phyloP scores from a whole-genome alignment of 1,140 invertebrate species.

The Drosophila biarmipes region DNA sequence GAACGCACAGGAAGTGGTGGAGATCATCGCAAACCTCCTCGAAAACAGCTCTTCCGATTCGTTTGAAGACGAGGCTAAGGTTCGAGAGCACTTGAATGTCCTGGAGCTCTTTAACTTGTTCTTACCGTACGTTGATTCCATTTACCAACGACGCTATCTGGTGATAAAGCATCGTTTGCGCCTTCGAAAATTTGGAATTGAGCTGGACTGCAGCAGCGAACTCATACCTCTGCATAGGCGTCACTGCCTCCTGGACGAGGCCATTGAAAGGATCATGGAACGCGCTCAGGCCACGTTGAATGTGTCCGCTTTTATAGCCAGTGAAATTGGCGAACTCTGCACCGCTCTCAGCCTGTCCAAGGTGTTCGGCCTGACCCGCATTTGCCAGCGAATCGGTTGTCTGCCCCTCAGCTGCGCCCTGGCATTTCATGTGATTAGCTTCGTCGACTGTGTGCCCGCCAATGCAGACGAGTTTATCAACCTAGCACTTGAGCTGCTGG shows the following conservation, averaged over 20 bases:
- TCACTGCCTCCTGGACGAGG: slow-evolving; percentile 54
- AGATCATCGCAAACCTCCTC: slow-evolving; percentile 59
- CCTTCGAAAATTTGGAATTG: slow-evolving; percentile 60
- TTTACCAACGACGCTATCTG: slow-evolving; percentile 49
- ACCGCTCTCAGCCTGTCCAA: slow-evolving; percentile 52
- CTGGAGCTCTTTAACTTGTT: slow-evolving; percentile 72
- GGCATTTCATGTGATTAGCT: slow-evolving; percentile 63
- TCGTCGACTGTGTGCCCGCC: slow-evolving; percentile 54
- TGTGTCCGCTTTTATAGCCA: slow-evolving; percentile 63
- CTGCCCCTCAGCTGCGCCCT: slow-evolving; percentile 70
- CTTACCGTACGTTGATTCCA: slow-evolving; percentile 39
- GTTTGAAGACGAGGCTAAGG: slow-evolving; percentile 35
- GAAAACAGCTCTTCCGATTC: slow-evolving; percentile 36
- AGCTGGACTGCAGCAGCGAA: slow-evolving; percentile 45
- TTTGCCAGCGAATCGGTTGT: slow-evolving; percentile 67
- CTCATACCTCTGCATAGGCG: slow-evolving; percentile 49
- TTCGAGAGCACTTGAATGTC: slow-evolving; percentile 55
- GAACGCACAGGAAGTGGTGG: slow-evolving; percentile 43
- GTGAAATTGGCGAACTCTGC: slow-evolving; percentile 64
- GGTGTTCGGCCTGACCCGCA: slow-evolving; percentile 59
- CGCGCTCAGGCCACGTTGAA: slow-evolving; percentile 63
- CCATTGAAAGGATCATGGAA: slow-evolving; percentile 65
- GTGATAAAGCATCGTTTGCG: slow-evolving; percentile 66
- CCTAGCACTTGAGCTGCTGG: slow-evolving; percentile 68
- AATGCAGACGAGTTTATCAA: slow-evolving; percentile 67